Evolutionary conservation across 2,888 invertebrate species (phyloP).

Genomic region (Trissoscelio sp.): DNA sequence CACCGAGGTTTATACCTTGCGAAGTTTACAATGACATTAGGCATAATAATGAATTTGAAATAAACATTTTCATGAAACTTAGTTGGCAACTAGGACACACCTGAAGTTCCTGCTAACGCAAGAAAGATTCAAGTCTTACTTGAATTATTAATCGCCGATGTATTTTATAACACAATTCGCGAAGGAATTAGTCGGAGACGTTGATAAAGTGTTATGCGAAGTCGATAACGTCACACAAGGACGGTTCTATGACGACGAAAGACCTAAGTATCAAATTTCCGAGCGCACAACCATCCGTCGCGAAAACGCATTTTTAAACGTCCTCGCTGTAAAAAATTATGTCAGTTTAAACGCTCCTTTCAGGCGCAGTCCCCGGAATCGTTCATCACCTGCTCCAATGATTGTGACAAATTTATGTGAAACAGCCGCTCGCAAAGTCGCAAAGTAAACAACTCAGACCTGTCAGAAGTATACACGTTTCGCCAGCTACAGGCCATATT

Average conservation of each 20-base stretch:
- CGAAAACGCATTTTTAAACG: conserved; percentile 30
- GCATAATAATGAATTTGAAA: conserved; percentile 10
- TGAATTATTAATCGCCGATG: conserved; percentile 50
- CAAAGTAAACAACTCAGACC: conserved; percentile 49
- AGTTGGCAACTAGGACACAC: conserved; percentile 41
- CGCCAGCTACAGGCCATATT: conserved; percentile 26
- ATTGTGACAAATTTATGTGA: conserved; percentile 64
- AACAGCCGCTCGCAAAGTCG: conserved; percentile 55
- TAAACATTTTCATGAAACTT: conserved; percentile 26
- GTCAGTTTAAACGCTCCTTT: conserved; percentile 52
- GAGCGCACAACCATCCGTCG: conserved; percentile 6
- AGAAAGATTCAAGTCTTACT: conserved; percentile 31
- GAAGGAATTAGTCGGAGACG: conserved; percentile 36
- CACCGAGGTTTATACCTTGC: not conserved
- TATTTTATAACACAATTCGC: conserved; percentile 48
- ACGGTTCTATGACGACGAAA: conserved; percentile 1
- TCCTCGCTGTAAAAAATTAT: conserved; percentile 32
- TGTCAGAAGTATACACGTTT: conserved; percentile 33
- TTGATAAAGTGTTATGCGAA: conserved; percentile 47
- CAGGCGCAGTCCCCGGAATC: conserved; percentile 48
- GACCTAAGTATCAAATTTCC: conserved; percentile 15
- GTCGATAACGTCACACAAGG: conserved; percentile 30
- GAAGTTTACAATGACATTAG: conserved; percentile 32
- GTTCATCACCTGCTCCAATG: conserved; percentile 57
- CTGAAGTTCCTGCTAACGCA: conserved; percentile 22